These are phyloP conservation scores for Chloropsis cyanopogon DNA, from an alignment of 2,113 vertebrate genomes.

Conservation along the genomic window DNA sequence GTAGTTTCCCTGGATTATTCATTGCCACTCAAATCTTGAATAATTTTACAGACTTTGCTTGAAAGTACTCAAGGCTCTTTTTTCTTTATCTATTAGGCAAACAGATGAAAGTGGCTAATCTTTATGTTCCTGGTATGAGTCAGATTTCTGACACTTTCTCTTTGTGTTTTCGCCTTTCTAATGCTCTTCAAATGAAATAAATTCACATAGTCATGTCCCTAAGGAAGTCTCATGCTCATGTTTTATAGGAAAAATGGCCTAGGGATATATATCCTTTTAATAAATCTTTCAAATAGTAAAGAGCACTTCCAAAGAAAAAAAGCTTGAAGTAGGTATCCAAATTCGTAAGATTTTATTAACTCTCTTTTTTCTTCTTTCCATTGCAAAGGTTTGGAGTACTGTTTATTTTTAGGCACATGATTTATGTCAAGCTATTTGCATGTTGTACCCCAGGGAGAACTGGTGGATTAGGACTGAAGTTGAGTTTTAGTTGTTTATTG, in stretches of 20 bases:
- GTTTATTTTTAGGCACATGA: not conserved
- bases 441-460: not conserved
- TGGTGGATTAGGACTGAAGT: not conserved
- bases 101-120: not conserved
- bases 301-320: not conserved
- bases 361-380: not conserved
- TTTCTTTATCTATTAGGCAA: not conserved
- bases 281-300: not conserved
- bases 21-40: not conserved
- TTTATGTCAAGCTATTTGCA: not conserved
- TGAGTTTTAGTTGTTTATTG: not conserved
- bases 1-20: not conserved
- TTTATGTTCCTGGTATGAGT: not conserved
- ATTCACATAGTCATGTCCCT: not conserved
- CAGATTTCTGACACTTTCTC: not conserved
- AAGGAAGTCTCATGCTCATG: not conserved
- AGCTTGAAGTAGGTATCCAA: not conserved
- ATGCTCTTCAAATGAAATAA: slow-evolving; percentile 9
- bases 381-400: not conserved
- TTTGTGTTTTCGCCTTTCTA: not conserved
- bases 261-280: not conserved
- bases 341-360: not conserved
- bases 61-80: not conserved
- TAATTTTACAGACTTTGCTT: not conserved
- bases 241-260: not conserved